A percentile compares a stretch with the other conserved stretches of the same genome.
These are phyloP conservation scores for Neodiprion virginianus DNA, from an alignment of 1,140 invertebrate genomes.

Conservation along the genomic window DNA sequence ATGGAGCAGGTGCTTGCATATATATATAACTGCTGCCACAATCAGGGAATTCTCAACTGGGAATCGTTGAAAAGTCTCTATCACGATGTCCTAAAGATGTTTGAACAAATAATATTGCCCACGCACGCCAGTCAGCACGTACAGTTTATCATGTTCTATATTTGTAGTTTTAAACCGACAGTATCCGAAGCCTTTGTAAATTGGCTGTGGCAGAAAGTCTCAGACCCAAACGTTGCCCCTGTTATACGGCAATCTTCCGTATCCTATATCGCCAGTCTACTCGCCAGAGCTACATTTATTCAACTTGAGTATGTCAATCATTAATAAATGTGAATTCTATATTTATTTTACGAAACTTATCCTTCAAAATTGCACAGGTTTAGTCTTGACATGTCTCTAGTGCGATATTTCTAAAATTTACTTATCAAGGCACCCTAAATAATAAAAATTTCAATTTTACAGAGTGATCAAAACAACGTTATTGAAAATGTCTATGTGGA, in stretches of 20 bases:
- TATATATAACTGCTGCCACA: constrained; percentile 61
- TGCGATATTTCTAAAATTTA: too few relatives aligned
- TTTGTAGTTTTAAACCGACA: constrained; percentile 73
- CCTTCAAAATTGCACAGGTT: background rate
- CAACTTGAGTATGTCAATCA: constrained; percentile 66
- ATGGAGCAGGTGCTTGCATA: constrained; percentile 69
- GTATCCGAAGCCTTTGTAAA: constrained; percentile 74
- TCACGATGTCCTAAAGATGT: constrained; percentile 66
- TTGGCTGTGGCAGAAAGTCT: constrained; percentile 79
- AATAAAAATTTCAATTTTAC: constrained; percentile 39
- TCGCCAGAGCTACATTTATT: constrained; percentile 74
- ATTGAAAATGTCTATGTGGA: constrained; percentile 73
- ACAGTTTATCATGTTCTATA: constrained; percentile 82
- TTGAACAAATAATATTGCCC: constrained; percentile 76
- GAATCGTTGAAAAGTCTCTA: constrained; percentile 58
- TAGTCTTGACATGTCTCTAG: too few relatives aligned
- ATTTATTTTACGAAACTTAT: background rate
- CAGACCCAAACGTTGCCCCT: constrained; percentile 68
- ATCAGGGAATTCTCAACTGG: constrained; percentile 47
- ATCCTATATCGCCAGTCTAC: constrained; percentile 77
- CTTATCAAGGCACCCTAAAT: too few relatives aligned
- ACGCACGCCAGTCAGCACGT: constrained; percentile 78
- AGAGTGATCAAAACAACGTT: constrained; percentile 71
- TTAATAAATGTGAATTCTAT: constrained; percentile 17
- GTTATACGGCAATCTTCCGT: constrained; percentile 75